Evolutionary conservation across 1,140 invertebrate species (phyloP).

Genomic region (Drosophila nikananu): DNA sequence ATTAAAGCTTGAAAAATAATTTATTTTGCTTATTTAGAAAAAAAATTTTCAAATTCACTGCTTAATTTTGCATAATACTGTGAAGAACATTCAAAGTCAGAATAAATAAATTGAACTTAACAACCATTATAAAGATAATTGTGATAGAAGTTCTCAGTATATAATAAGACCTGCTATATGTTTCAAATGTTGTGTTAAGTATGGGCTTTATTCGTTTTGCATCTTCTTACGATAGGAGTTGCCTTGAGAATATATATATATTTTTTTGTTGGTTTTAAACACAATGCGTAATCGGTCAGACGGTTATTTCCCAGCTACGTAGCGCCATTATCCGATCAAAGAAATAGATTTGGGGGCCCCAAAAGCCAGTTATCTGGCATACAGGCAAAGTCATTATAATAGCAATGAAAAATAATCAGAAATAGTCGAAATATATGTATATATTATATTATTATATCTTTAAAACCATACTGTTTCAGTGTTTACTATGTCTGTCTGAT

Average conservation of each 20-base stretch:
- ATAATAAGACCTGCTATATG: not conserved
- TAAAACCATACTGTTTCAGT: not conserved
- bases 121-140: not conserved
- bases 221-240: not conserved
- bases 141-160: not conserved
- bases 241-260: not conserved
- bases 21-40: not conserved
- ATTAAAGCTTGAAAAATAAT: not conserved
- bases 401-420: not conserved
- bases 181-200: too few relatives aligned
- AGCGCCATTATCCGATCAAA: slow-evolving; percentile 8
- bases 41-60: too few relatives aligned
- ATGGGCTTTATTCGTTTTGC: not conserved
- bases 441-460: not conserved
- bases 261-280: not conserved
- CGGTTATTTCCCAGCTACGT: slow-evolving; percentile 2
- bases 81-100: not conserved
- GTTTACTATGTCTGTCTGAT: too few relatives aligned
- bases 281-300: slow-evolving; percentile 4
- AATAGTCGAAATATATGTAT: not conserved
- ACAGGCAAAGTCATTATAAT: not conserved
- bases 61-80: not conserved
- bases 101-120: not conserved
- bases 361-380: slow-evolving; percentile 6
- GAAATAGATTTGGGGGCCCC: not conserved